Percentiles rank a stretch among this genome's conserved stretches.
Conservation (phyloP, 2,888 invertebrate genomes). For the Apamea anceps region DNA sequence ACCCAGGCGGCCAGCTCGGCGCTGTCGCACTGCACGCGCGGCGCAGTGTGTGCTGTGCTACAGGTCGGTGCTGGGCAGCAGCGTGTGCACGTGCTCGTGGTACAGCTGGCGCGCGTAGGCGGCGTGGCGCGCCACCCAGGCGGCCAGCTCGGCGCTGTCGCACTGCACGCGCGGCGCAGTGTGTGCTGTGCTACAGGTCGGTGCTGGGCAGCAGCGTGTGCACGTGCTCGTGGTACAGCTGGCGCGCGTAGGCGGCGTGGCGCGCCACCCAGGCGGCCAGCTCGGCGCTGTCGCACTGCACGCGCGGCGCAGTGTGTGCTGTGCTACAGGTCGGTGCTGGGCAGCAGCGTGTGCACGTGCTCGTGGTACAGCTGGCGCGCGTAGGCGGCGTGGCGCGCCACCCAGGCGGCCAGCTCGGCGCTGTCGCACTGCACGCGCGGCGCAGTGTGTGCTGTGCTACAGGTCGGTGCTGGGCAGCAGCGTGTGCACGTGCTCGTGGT, state of each 20-base stretch:
- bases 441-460: neutral
- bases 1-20: constrained; percentile 81
- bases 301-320: neutral
- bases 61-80: neutral
- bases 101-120: constrained; percentile 96
- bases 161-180: neutral
- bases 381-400: constrained; percentile 96
- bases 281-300: neutral
- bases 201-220: neutral
- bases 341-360: neutral
- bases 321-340: constrained; percentile 1
- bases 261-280: constrained; percentile 91
- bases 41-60: neutral
- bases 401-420: constrained; percentile 76
- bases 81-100: constrained; percentile 85
- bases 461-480: neutral
- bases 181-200: constrained; percentile 1
- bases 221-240: constrained; percentile 92
- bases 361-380: constrained; percentile 96
- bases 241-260: constrained; percentile 97
- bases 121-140: constrained; percentile 93
- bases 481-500: constrained; percentile 88
- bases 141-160: neutral
- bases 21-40: neutral
- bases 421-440: neutral